Evolutionary conservation across 64 coral and sea anemone species (phyloP).

Genomic region (Porites lutea): DNA sequence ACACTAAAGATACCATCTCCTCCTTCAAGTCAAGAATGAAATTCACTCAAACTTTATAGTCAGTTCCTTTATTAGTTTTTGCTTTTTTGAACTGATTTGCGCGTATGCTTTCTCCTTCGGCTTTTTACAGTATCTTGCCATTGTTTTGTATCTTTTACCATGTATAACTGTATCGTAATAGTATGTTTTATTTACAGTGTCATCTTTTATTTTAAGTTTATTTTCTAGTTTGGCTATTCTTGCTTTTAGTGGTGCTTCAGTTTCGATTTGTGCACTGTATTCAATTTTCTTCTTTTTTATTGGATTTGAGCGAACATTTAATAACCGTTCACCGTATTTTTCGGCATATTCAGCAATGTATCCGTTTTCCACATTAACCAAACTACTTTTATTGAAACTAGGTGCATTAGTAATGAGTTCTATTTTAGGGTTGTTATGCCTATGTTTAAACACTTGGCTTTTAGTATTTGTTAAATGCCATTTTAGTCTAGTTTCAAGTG

Average conservation of each 20-base stretch:
- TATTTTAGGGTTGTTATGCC: neutral
- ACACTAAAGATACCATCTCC: no score
- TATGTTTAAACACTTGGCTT: constrained; percentile 34
- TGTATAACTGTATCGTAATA: neutral
- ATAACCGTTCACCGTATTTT: constrained; percentile 5
- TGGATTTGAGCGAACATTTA: constrained; percentile 49
- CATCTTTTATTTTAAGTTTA: constrained; percentile 30
- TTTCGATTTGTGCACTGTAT: constrained; percentile 27
- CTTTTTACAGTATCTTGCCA: constrained; percentile 20
- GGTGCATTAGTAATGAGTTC: constrained; percentile 22
- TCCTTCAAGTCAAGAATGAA: no score
- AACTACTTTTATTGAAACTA: constrained; percentile 28
- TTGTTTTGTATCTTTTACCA: constrained; percentile 10
- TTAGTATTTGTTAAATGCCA: constrained; percentile 29
- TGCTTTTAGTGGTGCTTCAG: constrained; percentile 14
- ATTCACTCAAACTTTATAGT: no score
- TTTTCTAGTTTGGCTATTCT: constrained; percentile 30
- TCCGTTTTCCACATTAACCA: constrained; percentile 41
- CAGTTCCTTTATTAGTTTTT: neutral
- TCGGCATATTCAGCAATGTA: constrained; percentile 55
- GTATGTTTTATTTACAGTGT: neutral
- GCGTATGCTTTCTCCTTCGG: constrained; percentile 32
- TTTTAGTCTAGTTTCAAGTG: constrained; percentile 6
- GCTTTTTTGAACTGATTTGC: neutral
- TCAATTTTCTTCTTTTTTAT: constrained; percentile 14